A percentile compares a stretch with the other conserved stretches of the same genome.
These are phyloP conservation scores for Mungos mungo DNA, from an alignment of 2,113 vertebrate species.

Conservation along the genomic window DNA sequence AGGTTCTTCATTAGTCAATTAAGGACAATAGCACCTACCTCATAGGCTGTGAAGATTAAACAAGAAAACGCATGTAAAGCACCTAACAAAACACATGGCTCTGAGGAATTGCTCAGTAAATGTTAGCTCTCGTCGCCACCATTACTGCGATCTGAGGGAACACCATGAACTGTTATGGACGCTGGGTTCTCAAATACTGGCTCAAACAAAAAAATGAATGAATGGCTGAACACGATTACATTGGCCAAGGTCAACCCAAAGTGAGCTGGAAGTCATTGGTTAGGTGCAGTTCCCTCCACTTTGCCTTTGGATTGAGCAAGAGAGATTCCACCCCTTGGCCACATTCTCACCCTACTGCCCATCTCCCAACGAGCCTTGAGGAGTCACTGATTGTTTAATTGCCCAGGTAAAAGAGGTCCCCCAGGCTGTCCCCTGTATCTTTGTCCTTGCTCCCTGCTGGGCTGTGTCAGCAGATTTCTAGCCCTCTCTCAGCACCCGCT, in stretches of 20 bases:
- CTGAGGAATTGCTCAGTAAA: background rate
- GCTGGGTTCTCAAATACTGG: background rate
- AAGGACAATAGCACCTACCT: background rate
- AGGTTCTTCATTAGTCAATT: background rate
- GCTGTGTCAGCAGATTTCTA: background rate
- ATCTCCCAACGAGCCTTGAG: background rate
- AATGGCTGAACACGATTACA: background rate
- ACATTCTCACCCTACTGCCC: background rate
- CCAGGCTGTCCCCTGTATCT: background rate
- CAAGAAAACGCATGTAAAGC: background rate
- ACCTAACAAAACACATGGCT: background rate
- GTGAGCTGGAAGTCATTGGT: background rate
- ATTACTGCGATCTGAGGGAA: background rate
- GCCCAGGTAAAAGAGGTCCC: background rate
- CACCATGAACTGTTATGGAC: background rate
- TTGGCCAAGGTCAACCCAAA: background rate
- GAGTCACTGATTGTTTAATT: background rate
- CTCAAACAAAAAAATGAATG: background rate
- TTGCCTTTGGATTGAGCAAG: background rate
- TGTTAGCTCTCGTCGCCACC: rapidly evolving
- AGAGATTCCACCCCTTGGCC: background rate
- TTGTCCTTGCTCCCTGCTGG: background rate
- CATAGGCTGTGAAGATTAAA: background rate
- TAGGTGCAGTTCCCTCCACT: background rate
- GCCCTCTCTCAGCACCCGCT: background rate